Evolutionary conservation across 2,888 invertebrate genomes (phyloP), one percentile per base, ranked within the genome.

Genomic region (Sericinus montela): DNA sequence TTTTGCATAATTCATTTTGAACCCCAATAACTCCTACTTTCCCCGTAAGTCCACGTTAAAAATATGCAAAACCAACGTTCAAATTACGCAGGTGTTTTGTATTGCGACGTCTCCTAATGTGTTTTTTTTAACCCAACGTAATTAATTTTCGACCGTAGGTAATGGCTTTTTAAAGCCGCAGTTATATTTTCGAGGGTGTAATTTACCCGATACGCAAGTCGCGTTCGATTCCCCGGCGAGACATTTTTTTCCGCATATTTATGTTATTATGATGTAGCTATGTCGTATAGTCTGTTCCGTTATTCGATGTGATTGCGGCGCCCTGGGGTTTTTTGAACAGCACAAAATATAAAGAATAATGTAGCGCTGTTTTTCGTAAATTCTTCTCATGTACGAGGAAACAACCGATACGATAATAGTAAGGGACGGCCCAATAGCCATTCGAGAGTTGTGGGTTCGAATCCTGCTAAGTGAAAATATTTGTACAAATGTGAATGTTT

Each of bases 81-180:
- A 53, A 59, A 59, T 55, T 45, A 56, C 58, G 59, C 57, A 62
- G 60, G 62, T 62, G 60, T 54, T 52, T 49, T 25, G 44, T 50
- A 44, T 48, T 35, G 42, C 41, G 35, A 41, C 36, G 29, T 30
- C 19, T 42, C 13, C 51, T 56, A 57, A 57, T 60, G 53, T 58
- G 52, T 58, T 61, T 60, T 58, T 30, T 61, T 30, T 62, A 60
- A 48, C 42, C 40, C 51, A 53, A 53, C 49, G 56, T 60, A 63
- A 64, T 65, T 63, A 64, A 63, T 63, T 59, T 57, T 37, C 41
- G 45, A 43, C 35, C 49, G 19, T 40, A 45, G 50, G 32, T 61
- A 63, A 63, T 65, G 60, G 57, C 49, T 57, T 59, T 62, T 60
- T 60, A 62, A 62, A 59, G 55, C 57, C 51, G 49, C 45, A 53